Evolutionary conservation across 2,888 invertebrate genomes (phyloP).

Genomic region (Octodonta nipae): DNA sequence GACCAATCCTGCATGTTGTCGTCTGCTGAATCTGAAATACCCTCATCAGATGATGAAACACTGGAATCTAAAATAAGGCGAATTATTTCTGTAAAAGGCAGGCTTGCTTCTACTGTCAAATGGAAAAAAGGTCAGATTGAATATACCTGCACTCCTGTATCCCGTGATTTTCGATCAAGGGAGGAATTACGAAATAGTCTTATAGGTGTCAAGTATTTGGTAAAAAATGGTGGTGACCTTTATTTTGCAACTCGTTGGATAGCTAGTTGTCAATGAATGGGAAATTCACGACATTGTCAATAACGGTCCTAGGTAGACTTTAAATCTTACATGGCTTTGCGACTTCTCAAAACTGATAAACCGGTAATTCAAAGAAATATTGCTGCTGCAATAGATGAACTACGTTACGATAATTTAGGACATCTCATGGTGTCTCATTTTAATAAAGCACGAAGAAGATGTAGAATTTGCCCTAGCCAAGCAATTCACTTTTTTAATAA

Average conservation of each 20-base stretch:
- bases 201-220: conserved; percentile 15
- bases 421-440: conserved; percentile 3
- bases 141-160: too few relatives aligned
- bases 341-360: conserved; percentile 6
- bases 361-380: conserved; percentile 1
- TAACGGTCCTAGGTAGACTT: conserved; percentile 15
- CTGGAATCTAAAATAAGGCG: too few relatives aligned
- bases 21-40: too few relatives aligned
- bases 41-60: too few relatives aligned
- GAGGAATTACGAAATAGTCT: too few relatives aligned
- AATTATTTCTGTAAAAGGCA: too few relatives aligned
- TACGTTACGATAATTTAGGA: conserved; percentile 4
- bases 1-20: too few relatives aligned
- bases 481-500: conserved; percentile 9
- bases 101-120: too few relatives aligned
- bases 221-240: conserved; percentile 19
- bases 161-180: too few relatives aligned
- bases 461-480: conserved; percentile 4
- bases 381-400: background rate
- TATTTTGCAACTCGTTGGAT: too few relatives aligned
- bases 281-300: conserved; percentile 13
- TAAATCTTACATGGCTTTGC: conserved; percentile 11
- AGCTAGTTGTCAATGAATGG: too few relatives aligned
- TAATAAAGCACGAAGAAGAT: conserved; percentile 5
- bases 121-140: too few relatives aligned